Conservation (phyloP, 1,140 invertebrate species). For the Calephelis virginiensis region DNA sequence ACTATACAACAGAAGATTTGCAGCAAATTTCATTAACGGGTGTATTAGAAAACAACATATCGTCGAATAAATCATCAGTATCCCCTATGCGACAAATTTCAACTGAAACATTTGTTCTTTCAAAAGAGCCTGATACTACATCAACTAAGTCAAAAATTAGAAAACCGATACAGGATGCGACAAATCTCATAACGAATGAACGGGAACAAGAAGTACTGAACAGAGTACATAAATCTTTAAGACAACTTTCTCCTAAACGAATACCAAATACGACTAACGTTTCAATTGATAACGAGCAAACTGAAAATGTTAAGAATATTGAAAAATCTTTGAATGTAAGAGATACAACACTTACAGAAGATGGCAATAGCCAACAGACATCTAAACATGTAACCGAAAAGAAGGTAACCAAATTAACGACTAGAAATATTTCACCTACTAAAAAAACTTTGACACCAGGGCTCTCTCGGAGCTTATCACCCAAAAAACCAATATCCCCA, state of each 20-base stretch:
- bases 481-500: conserved; percentile 50
- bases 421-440: conserved; percentile 59
- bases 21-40: conserved; percentile 9
- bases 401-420: conserved; percentile 44
- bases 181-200: neutral
- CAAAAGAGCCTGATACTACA: neutral
- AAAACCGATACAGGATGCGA: neutral
- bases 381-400: conserved; percentile 29
- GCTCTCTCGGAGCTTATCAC: conserved; percentile 53
- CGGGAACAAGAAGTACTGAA: neutral
- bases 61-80: neutral
- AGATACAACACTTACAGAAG: conserved; percentile 31
- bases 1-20: conserved; percentile 13
- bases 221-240: neutral
- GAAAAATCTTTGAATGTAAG: conserved; percentile 27
- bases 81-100: conserved; percentile 1
- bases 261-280: conserved; percentile 33
- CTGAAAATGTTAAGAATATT: conserved; percentile 18
- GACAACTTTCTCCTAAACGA: neutral
- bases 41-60: neutral
- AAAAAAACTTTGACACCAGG: conserved; percentile 49
- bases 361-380: conserved; percentile 23
- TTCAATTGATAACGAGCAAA: conserved; percentile 18
- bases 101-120: conserved; percentile 1
- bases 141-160: neutral